Evolutionary conservation across 2,888 invertebrate genomes (phyloP), one percentile per base, ranked within the genome.

Genomic region (Dicycla oo): DNA sequence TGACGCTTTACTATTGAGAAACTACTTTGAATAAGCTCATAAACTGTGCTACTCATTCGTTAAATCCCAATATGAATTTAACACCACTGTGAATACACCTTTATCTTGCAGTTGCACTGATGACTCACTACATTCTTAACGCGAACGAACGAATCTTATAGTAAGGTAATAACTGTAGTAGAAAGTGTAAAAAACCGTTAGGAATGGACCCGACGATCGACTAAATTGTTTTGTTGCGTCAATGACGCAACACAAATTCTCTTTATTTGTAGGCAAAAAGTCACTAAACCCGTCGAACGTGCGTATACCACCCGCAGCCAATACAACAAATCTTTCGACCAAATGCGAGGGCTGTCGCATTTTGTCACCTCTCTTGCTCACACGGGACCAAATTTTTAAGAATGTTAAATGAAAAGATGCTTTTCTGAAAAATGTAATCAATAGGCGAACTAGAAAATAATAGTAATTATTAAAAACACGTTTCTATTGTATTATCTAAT

Each of bases 141-240:
- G n/a, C n/a, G n/a, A n/a, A n/a, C n/a, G n/a, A n/a, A n/a, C n/a
- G n/a, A n/a, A n/a, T n/a, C n/a, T n/a, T n/a, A n/a, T n/a, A n/a
- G n/a, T n/a, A n/a, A n/a, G n/a, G n/a, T n/a, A n/a, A 45, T 80
- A 82, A 75, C 82, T 75, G 74, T 76, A 68, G 74, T 76, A 68
- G 1, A 67, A 73, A 74, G 67, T 69, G 68, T 78, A 79, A 78
- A 74, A 68, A 73, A 78, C 74, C 73, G 74, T 76, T 73, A 65
- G 18, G 11, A 1, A 43, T 23, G 38, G 30, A n/a, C n/a, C n/a
- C 30, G 60, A 60, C 72, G 4, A 23, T 40, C 34, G 38, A 18
- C 64, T 18, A 30, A 62, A 64, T 15, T 57, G 30, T 69, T 56
- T 58, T 53, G 58, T 73, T 26, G 40, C 56, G 34, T 53, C 63